Evolutionary conservation across 2,113 vertebrate genomes (phyloP), one percentile per base, ranked within the genome.

Genomic region (Trematomus loennbergii): DNA sequence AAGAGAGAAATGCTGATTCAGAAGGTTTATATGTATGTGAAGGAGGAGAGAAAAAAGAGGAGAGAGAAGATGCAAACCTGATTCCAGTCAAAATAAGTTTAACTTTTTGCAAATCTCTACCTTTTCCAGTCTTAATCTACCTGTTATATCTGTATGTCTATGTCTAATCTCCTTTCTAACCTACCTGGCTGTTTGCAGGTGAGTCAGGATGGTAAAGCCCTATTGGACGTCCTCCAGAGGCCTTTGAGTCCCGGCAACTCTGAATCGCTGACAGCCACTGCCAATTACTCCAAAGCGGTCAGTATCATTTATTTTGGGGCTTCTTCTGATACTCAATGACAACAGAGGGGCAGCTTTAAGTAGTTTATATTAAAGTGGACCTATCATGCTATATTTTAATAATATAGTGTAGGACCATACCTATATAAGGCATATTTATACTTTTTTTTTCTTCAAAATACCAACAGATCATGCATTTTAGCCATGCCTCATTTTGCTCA

Each of bases 211-310:
- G 98, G 98, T 58, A 99, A 99, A 91, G 97, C 97, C 3, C 94
- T 99, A 4, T 93, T 99, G 61, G 98, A 99, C 89, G 99, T 99
- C 88, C 95, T 99, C 33, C 98, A 99, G 87, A 94, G 98, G 77
- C 98, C 98, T 69, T 79, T 99, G 93, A 98, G 97, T 57, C 97
- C 97, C 0, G 98, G 97, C 74, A 99, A 97, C 75, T 96, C 97
- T 0, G 98, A 99, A 85, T 98, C 98, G 3, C 89, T 99, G 29
- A 99, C 97, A 0, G 95, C 98, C 9, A 98, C 98, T 0, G 97
- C 97, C 63, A 99, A 99, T 93, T 99, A 99, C 93, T 98, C 98
- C 18, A 99, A 99, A 93, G 97, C 98, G 0, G 97, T 94, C 20
- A 83, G 91, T 87, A 18, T 6, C 15, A 1, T 16, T 46, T 70